Base-by-base conservation (phyloP, 2,797 vertebrate species). In the Acanthurus lineatus region DNA sequence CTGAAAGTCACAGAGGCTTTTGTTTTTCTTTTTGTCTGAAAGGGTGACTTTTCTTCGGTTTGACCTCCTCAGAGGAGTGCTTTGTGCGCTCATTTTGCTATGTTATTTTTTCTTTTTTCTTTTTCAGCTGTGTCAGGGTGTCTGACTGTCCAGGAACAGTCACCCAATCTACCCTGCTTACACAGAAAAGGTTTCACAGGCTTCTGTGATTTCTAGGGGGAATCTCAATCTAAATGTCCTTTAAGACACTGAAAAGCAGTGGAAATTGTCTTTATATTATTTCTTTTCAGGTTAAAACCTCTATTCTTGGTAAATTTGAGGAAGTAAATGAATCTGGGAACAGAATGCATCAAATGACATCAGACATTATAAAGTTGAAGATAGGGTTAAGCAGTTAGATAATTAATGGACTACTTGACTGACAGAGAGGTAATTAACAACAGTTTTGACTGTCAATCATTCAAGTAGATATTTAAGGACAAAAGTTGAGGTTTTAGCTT, bases 191-290 rank as follows among this genome's bases (percentile, higher is more conserved):
- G 73, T 91, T 84, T 91, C 63, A 69, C 20, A 69, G 83, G 25
- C 76, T 87, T 86, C 79, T 85, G 0, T 81, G 78, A 76, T 17
- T 79, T 94, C 89, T 93, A 78, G 42, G 76, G 80, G 84, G 88
- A 66, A 90, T 85, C 70, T 80, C 82, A 95, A 78, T 91, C 86
- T 92, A 53, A 88, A 62, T 68, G 71, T 89, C 93, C 79, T 86
- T 69, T 76, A 20, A 3, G 61, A 80, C 47, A 12, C 81, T 83
- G 88, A 86, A 82, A 86, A 87, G 51, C 65, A 51, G 79, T 81
- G 94, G 94, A 94, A 95, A 89, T 86, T 95, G 90, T 83, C 93
- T 90, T 86, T 95, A 93, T 85, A 67, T 76, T 51, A 84, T 80
- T 87, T 89, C 9, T 48, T 60, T 77, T 72, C 45, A 76, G 62